Base-by-base conservation (phyloP, 2,113 vertebrate genomes). In the Panthera uncia region DNA sequence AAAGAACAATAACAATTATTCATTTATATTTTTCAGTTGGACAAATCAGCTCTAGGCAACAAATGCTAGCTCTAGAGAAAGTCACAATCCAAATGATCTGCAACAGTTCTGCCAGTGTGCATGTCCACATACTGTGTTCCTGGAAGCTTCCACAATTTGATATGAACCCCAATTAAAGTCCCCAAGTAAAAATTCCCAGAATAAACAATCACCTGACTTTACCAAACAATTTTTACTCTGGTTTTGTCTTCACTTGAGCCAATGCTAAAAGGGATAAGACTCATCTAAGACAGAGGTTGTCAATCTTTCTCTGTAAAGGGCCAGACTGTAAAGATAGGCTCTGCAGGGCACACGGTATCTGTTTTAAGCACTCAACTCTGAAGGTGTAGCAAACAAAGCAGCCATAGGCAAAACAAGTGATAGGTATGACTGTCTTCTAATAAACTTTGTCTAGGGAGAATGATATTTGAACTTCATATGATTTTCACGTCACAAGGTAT, bases 21-120 rank as follows among this genome's bases (percentile, higher is more conserved):
- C 86, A 89, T 97, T 93, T 94, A 69, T 97, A 91, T 92, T 94
- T 91, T 96, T 97, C 68, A 89, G 79, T 92, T 86, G 79, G 55
- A 89, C 86, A 97, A 89, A 91, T 89, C 78, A 95, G 93, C 96
- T 93, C 69, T 63, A 95, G 93, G 95, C 91, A 74, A 82, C 48
- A 86, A 78, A 83, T 5, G 4, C 55, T 81, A 41, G 25, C 48
- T 95, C 74, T 94, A 63, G 29, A 94, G 65, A 89, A 97, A 97
- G 79, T 90, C 69, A 92, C 52, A 83, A 93, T 95, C 91, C 61
- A 80, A 95, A 96, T 94, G 92, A 89, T 94, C 95, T 96, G 65
- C 92, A 91, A 94, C 29, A 71, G 29, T 52, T 96, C 85, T 93
- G 82, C 86, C 89, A 83, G 23, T 29, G 48, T 48, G 38, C 50